These are phyloP conservation scores for Drosophila longiperda DNA, from an alignment of 2,888 invertebrate genomes.

Conservation along the genomic window DNA sequence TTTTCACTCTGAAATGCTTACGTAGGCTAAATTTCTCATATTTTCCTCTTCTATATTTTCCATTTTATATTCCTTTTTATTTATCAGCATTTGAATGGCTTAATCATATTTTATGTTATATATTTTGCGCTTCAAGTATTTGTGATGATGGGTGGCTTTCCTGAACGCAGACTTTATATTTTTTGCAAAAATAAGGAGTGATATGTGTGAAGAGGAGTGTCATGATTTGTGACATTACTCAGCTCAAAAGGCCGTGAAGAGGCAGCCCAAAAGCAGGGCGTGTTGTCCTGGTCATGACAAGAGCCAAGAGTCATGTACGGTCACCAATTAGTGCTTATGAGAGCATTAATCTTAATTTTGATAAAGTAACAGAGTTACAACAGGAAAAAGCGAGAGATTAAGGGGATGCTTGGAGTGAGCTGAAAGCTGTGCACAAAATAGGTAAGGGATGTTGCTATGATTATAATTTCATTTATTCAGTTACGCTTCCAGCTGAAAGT, in stretches of 20 bases:
- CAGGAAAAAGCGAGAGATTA: neutral
- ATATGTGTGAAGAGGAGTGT: neutral
- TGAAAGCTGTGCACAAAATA: neutral
- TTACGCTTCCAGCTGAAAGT: neutral
- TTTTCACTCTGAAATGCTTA: conserved; percentile 46
- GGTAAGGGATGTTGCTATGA: no score
- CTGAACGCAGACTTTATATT: conserved; percentile 18
- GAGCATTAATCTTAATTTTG: conserved; percentile 46
- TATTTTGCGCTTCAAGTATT: conserved; percentile 71
- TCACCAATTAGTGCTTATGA: conserved; percentile 58
- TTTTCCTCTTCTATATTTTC: conserved; percentile 7
- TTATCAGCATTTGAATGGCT: conserved; percentile 59
- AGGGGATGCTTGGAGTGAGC: neutral
- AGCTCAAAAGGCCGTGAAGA: conserved; percentile 53
- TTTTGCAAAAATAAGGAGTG: conserved; percentile 9
- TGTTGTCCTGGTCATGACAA: conserved; percentile 7
- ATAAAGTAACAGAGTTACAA: neutral
- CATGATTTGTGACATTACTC: conserved; percentile 58
- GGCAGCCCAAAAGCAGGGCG: conserved; percentile 21
- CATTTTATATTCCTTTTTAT: neutral
- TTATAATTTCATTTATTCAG: neutral
- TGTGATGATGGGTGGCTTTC: conserved; percentile 46
- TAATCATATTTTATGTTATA: conserved; percentile 79
- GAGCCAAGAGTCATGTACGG: conserved; percentile 36
- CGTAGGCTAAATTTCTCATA: conserved; percentile 55